Evolutionary conservation across 2,113 vertebrate genomes (phyloP), one percentile per base, ranked within the genome.

Genomic region (Paralichthys olivaceus): DNA sequence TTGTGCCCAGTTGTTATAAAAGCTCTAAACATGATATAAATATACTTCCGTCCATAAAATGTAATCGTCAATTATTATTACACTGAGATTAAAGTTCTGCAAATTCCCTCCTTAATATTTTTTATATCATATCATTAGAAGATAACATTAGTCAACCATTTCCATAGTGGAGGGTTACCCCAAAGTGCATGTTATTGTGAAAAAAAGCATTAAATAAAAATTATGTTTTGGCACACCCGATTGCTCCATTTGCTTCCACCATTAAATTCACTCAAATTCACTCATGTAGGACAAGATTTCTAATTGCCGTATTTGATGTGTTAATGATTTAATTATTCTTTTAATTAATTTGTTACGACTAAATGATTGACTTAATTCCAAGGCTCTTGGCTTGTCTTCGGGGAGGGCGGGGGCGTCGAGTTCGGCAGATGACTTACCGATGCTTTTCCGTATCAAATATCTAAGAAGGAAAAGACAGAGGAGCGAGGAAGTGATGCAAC

Each of bases 261-360:
- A 93, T 93, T 89, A 94, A 91, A 93, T 91, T 91, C 91, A 78
- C 87, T 92, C 89, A 93, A 85, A 93, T 93, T 93, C 91, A 90
- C 79, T 93, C 92, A 94, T 94, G 93, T 93, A 94, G 86, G 91
- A 94, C 93, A 94, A 80, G 90, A 90, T 91, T 92, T 93, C 90
- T 94, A 94, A 94, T 94, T 93, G 91, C 91, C 86, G 77, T 90
- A 91, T 93, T 93, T 91, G 93, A 93, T 91, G 89, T 93, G 90
- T 91, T 94, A 94, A 94, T 94, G 92, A 94, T 93, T 94, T 93
- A 93, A 94, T 94, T 94, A 94, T 94, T 93, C 91, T 95, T 94
- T 93, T 93, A 93, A 95, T 94, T 93, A 93, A 94, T 93, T 94
- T 93, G 92, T 92, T 93, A 94, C 89, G 92, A 94, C 90, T 91